Base-by-base conservation (phyloP, 2,113 vertebrate genomes). In the Connochaetes taurinus region DNA sequence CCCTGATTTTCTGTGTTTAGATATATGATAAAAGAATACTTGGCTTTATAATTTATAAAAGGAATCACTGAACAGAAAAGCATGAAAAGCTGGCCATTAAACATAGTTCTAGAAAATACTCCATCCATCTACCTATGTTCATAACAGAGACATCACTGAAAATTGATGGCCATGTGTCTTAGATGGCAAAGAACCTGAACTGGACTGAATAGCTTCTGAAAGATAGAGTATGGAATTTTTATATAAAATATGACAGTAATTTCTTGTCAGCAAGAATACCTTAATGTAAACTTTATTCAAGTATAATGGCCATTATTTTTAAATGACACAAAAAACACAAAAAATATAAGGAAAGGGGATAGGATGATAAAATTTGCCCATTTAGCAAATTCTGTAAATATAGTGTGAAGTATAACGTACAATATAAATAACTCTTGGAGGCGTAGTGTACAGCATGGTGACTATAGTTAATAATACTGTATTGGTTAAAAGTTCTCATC, bases 41-140 rank as follows among this genome's bases (percentile, higher is more conserved):
- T 87, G 33, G 6, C 90, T 94, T 95, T 92, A 1, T 86, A 17
- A 90, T 95, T 96, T 97, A 64, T 60, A 27, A 64, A 80, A 80
- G 25, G 84, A 94, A 53, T 80, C 16, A 47, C 10, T 62, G 7
- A 90, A 40, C 45, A 74, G 14, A 60, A 91, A 89, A 93, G 53
- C 43, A 21, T 47, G 29, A 93, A 67, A 93, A 87, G 16, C 53
- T 92, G 31, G 10, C 47, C 31, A 13, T 92, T 90, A 87, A 78
- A 45, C 27, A 58, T 74, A 50, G 17, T 55, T 93, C 55, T 74
- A 76, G 52, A 55, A 83, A 94, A 94, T 64, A 64, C 7, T 55
- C 52, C 67, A 3, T 71, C 36, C 52, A 71, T 36, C 52, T 45
- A 76, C 15, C 43, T 40, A 31, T 50, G 27, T 23, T 50, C 50